Evolutionary conservation across 2,888 invertebrate genomes (phyloP).

Genomic region (Pteria penguin): DNA sequence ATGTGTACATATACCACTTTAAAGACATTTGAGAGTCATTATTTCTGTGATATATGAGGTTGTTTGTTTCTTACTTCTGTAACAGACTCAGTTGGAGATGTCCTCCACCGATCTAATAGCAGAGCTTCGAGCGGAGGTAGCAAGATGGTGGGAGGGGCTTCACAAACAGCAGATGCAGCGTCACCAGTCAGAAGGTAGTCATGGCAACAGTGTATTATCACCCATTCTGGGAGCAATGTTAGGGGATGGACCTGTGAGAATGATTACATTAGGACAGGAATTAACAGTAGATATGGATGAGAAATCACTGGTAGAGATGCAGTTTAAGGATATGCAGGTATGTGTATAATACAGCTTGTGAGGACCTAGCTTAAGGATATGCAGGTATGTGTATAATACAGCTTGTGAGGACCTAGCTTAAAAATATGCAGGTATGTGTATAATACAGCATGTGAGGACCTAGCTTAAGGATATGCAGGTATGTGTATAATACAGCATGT

Average conservation of each 20-base stretch:
- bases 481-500: too few species aligned
- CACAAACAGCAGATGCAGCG: constrained; percentile 75
- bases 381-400: too few species aligned
- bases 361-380: constrained; percentile 97
- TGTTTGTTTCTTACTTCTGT: too few species aligned
- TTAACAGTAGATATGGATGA: constrained; percentile 95
- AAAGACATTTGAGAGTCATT: too few species aligned
- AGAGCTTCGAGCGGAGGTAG: constrained; percentile 94
- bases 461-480: constrained; percentile 96
- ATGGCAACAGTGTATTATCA: constrained; percentile 73
- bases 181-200: constrained; percentile 63
- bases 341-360: too few species aligned
- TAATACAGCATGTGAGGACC: constrained; percentile 93
- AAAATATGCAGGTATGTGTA: constrained; percentile 93
- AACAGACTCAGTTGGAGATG: constrained; percentile 88
- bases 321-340: constrained; percentile 95
- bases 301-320: constrained; percentile 92
- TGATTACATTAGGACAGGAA: constrained; percentile 95
- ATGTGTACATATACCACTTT: too few species aligned
- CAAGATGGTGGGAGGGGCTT: constrained; percentile 92
- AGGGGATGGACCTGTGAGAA: constrained; percentile 91
- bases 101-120: constrained; percentile 93
- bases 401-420: constrained; percentile 94
- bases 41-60: too few species aligned
- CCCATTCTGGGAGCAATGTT: constrained; percentile 86